Base-by-base conservation (phyloP, 2,888 invertebrate genomes). In the Brachypalpus laphriformis region DNA sequence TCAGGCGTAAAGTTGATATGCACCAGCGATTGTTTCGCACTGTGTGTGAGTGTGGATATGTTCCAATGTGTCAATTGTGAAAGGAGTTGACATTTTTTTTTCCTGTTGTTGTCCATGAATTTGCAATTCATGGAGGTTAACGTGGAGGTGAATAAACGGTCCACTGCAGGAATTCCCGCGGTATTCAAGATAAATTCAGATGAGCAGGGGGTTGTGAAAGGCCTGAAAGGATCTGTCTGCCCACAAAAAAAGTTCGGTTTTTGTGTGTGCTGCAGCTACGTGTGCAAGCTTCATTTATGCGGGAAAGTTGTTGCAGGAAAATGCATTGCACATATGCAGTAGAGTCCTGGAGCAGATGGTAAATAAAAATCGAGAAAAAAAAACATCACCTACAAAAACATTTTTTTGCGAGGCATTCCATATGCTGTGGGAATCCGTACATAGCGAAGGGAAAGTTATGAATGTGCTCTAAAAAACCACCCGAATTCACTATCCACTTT, bases 31-130 rank as follows among this genome's bases (percentile, higher is more conserved):
- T 80, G 74, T 51, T 59, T 37, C 45, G 28, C 70, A 70, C 28
- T 51, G 45, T 14, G 37, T 49, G 16, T 51, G 45, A 59, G 45
- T 68, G 56, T 61, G 31, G 16, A 59, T 78, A 18, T 56, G 49
- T 63, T 68, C 49, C 65, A 70, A 74, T 83, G 83, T 83, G 83
- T 83, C 83, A 83, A 80, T 83, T 74, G 74, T 66, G 68, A 74
- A 70, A 51, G 78, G 66, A 63, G 28, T 28, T 14, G 31, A 8
- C 56, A 25, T 66, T 54, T 71, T 22, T 18, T 18, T 40, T 49
- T 18, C 3, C 11, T 28, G 0, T 37, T 18, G 65, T 42, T 65
- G 65, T 65, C 47, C 65, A 72, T 68, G 77, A 71, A 66, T 77
- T 70, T 54, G 77, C 82, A 65, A 72, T 78, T 68, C 66, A 54